phyloP scores from a whole-genome alignment of 37 sponge, comb jelly and placozoan species.

The Eunapius fragilis region DNA sequence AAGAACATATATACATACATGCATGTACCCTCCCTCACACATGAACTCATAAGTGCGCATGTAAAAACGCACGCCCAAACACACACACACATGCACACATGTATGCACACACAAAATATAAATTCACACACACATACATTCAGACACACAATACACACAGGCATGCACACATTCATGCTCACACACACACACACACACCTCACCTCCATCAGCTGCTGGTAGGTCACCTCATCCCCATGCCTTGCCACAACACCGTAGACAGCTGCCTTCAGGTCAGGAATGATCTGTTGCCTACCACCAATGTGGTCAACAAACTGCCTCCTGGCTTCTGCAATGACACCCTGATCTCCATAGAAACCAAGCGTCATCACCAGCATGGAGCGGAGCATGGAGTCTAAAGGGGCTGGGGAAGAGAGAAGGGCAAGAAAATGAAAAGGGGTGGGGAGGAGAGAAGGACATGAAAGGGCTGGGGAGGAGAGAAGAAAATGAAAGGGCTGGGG shows the following conservation, averaged over 20 bases:
- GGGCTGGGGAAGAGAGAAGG: not conserved
- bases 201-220: constrained; percentile 73
- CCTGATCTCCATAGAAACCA: constrained; percentile 66
- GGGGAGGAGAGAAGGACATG: too few relatives aligned
- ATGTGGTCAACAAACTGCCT: constrained; percentile 48
- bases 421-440: too few relatives aligned
- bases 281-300: constrained; percentile 4
- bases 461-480: too few relatives aligned
- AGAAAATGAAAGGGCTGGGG: too few relatives aligned
- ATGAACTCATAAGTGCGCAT: not conserved
- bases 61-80: not conserved
- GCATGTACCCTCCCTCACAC: not conserved
- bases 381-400: constrained; percentile 83
- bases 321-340: constrained; percentile 67
- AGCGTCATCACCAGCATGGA: constrained; percentile 51
- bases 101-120: constrained; percentile 3
- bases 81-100: constrained; percentile 5
- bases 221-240: constrained; percentile 63
- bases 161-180: not conserved
- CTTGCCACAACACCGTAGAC: constrained; percentile 42
- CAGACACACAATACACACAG: not conserved
- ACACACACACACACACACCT: constrained; percentile 2
- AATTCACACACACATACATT: not conserved
- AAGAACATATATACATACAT: not conserved
- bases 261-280: constrained; percentile 69